Conservation (phyloP, 2,888 invertebrate species). For the Toxonevra muliebris region DNA sequence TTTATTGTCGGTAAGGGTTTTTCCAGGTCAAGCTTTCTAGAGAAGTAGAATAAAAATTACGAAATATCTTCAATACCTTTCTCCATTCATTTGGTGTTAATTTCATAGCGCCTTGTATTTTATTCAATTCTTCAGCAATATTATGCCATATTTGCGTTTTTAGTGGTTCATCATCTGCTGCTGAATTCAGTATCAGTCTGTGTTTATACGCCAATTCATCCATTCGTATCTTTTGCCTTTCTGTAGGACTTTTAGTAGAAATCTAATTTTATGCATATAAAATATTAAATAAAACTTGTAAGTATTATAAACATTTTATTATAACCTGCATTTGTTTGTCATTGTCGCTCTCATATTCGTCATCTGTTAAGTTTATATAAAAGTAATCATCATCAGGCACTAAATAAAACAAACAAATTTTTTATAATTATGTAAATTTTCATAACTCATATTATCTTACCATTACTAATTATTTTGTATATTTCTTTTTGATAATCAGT, state of each 20-base stretch:
- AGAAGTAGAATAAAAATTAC: too few species aligned
- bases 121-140: constrained; percentile 34
- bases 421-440: background rate
- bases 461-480: constrained; percentile 25
- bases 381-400: constrained; percentile 31
- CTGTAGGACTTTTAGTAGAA: constrained; percentile 14
- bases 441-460: constrained; percentile 15
- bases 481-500: constrained; percentile 27
- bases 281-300: too few species aligned
- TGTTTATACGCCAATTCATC: constrained; percentile 31
- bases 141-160: constrained; percentile 34
- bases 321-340: background rate
- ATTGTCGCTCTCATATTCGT: constrained; percentile 12
- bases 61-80: constrained; percentile 19
- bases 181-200: constrained; percentile 19
- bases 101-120: constrained; percentile 25
- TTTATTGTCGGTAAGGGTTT: too few species aligned
- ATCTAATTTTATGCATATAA: too few species aligned
- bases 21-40: too few species aligned
- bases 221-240: constrained; percentile 24
- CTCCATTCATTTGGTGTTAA: constrained; percentile 29
- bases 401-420: constrained; percentile 2
- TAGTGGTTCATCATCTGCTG: constrained; percentile 28
- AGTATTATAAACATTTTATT: too few species aligned
- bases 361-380: constrained; percentile 27